Evolutionary conservation across 1,140 invertebrate species (phyloP), one percentile per base, ranked within the genome.

Genomic region (Halictus rubicundus): DNA sequence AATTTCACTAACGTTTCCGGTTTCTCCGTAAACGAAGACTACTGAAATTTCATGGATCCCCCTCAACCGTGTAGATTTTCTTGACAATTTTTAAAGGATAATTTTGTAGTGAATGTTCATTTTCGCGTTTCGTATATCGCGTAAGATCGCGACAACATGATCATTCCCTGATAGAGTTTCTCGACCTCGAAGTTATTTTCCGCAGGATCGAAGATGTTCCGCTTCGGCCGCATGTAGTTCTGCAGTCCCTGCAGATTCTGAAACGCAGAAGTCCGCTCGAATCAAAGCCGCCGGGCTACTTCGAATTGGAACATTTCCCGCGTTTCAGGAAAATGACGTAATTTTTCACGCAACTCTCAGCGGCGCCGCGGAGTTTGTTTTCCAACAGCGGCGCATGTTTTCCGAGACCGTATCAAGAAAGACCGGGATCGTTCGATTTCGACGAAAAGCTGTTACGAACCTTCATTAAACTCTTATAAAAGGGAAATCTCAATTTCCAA

Each of bases 131-230:
- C 49, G 16, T 89, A 89, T 10, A 83, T 80, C 8, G 88, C 87
- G 25, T 89, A 92, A 52, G 87, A 88, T 69, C 81, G 75, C 0
- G 92, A 92, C 8, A 93, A 57, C 87, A 93, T 88, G 39, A 93
- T 86, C 91, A 93, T 89, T 74, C 92, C 92, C 77, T 78, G 84
- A 60, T 93, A 93, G 3, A 92, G 69, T 70, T 60, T 86, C 14
- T 93, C 90, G 0, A 83, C 86, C 25, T 91, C 81, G 12, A 88
- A 91, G 21, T 89, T 79, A 61, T 88, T 89, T 21, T 89, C 88
- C 61, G 69, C 57, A 0, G 88, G 70, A 80, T 92, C 82, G 1
- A 87, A 72, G 6, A 81, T 39, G 25, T 77, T 77, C 57, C 92
- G 82, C 49, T 91, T 93, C 0, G 91, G 91, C 49, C 92, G 86